Base-by-base conservation (phyloP, 2,888 invertebrate genomes). In the Sceliomorpha sp. region DNA sequence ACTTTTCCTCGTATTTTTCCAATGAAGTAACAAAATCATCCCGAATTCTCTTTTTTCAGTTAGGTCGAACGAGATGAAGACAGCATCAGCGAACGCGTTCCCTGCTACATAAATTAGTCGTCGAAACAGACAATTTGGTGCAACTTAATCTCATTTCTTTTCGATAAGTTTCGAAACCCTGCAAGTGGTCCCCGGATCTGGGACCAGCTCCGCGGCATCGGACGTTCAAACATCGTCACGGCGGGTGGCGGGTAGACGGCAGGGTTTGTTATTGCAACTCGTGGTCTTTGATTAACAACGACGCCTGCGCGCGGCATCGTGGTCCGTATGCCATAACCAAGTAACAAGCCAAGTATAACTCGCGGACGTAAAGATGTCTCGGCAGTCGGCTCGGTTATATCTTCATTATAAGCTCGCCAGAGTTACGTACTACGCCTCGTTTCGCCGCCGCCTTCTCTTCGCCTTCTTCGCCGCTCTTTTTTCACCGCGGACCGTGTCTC, bases 291-390 rank as follows among this genome's bases (percentile, higher is more conserved):
- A 85, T 85, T 81, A 83, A 83, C 81, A 83, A 74, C 81, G 76
- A 78, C 77, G 74, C 76, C 73, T 64, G 66, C 59, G 60, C 70
- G 31, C 42, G 53, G 64, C 58, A 69, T 69, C 69, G 62, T 56
- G 45, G 55, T 32, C 66, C 48, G 51, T 60, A 48, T 68, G 69
- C 72, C 63, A 73, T 72, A 79, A 76, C 72, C 76, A 74, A 78
- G 81, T 84, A 85, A 85, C 85, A 77, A 85, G 83, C 81, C 73
- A 72, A 66, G 77, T 74, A 76, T 75, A 73, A 75, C 77, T 74
- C 75, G 50, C 59, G 72, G 68, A 74, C 84, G 85, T 86, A 85
- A 86, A 86, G 83, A 85, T 86, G 86, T 87, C 85, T 85, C 80
- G 81, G 76, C 79, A 77, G 77, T 81, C 75, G 78, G 76, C 80